Base-by-base conservation (phyloP, 2,113 vertebrate species). In the Phrynosoma platyrhinos region DNA sequence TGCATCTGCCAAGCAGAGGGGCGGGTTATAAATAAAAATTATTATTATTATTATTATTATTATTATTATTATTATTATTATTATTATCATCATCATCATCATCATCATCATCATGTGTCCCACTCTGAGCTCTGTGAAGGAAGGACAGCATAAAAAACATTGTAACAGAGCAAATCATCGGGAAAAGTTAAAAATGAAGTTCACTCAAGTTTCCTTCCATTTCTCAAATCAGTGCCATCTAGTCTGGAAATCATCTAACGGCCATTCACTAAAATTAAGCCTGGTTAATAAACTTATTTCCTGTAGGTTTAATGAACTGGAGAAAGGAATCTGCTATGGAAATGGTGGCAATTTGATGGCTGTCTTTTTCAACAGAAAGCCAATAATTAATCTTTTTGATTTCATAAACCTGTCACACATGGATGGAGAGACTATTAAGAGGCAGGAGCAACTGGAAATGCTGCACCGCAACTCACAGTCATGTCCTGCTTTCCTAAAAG, bases 381-480 rank as follows among this genome's bases (percentile, higher is more conserved):
- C 64, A 88, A 71, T 79, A 75, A 88, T 71, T 86, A 76, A 77
- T 89, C 71, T 76, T 78, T n/a, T 20, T 77, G 47, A 76, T 21
- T 82, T 69, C 83, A 89, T 75, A 68, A 68, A 87, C 9, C 58
- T 85, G 21, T 79, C 36, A 52, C 25, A 36, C 32, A 58, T 40
- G 25, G 25, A 53, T 53, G 58, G 23, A 13, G 25, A 81, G 23
- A 18, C 32, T 62, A 40, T 85, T n/a, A 69, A 47, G 18, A 21
- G 47, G 64, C 30, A 71, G 1, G 6, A 74, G 10, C 47, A 72
- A 42, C 9, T 14, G 80, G 16, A 30, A 83, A 79, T 21, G 64
- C 66, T 21, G 74, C 1, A 10, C 16, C 21, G 27, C 16, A 74
- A 80, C 14, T 25, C 76, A 79, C 55, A 76, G 23, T 85, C 58